Conservation (phyloP, 2,888 invertebrate genomes). For the Chymomyza fuscimana region DNA sequence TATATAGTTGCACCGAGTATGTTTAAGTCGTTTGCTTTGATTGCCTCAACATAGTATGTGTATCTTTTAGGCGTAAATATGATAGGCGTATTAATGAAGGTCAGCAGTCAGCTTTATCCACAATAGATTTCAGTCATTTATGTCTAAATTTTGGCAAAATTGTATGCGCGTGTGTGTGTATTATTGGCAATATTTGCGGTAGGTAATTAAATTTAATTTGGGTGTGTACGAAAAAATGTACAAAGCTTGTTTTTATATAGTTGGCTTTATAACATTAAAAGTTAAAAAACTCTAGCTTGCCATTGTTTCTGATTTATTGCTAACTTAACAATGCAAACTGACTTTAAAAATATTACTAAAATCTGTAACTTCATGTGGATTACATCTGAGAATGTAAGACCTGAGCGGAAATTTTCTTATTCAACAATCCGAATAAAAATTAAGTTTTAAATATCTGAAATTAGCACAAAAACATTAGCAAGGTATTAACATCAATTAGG, state of each 20-base stretch:
- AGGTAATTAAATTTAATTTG: conserved; percentile 55
- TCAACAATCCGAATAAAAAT: too few species aligned
- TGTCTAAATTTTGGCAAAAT: conserved; percentile 18
- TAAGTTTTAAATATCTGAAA: too few species aligned
- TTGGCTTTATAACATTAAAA: not conserved
- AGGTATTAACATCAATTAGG: too few species aligned
- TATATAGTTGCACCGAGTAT: not conserved
- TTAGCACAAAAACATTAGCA: too few species aligned
- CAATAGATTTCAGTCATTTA: conserved; percentile 29
- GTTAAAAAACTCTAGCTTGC: too few species aligned
- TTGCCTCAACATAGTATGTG: conserved; percentile 19
- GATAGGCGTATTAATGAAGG: conserved; percentile 39
- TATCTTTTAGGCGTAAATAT: conserved; percentile 3
- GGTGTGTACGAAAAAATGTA: conserved; percentile 32
- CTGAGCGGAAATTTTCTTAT: too few species aligned
- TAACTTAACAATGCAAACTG: too few species aligned
- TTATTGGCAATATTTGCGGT: conserved; percentile 28
- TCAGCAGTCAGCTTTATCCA: conserved; percentile 10
- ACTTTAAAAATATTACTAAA: too few species aligned
- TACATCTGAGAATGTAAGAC: too few species aligned
- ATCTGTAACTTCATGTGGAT: too few species aligned
- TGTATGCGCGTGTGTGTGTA: conserved; percentile 11
- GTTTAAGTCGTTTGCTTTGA: conserved; percentile 13
- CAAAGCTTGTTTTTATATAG: not conserved
- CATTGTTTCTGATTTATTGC: too few species aligned